Conservation (phyloP, 2,113 vertebrate species). For the Labeo rohita region DNA sequence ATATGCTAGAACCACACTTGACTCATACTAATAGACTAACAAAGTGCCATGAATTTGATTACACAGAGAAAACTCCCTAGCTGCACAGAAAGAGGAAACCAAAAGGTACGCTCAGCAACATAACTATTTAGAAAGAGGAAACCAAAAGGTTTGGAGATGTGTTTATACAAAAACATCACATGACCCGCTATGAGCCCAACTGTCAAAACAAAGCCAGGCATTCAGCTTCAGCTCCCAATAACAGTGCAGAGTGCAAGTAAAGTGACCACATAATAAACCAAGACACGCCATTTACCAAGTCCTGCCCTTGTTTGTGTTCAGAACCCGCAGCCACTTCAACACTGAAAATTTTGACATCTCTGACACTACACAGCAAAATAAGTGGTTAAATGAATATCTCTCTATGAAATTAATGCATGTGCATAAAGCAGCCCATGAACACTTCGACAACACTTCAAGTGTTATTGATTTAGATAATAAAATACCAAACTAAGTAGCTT, state of each 20-base stretch:
- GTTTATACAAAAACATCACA: slow-evolving; percentile 38
- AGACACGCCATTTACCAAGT: not conserved
- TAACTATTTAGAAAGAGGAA: slow-evolving; percentile 16
- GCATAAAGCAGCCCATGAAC: not conserved
- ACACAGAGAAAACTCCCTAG: not conserved
- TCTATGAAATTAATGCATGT: not conserved
- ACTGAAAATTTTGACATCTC: not conserved
- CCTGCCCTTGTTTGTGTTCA: slow-evolving; percentile 18
- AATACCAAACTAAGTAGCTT: not conserved
- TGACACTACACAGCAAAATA: not conserved
- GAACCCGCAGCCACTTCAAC: not conserved
- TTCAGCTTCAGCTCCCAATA: slow-evolving; percentile 30
- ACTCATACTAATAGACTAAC: not conserved
- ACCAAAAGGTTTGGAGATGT: slow-evolving; percentile 6
- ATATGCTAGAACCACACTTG: not conserved
- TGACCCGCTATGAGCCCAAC: not conserved
- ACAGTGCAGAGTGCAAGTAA: slow-evolving; percentile 25
- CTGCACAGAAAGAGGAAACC: slow-evolving; percentile 4
- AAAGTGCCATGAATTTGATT: not conserved
- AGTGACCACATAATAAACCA: not conserved
- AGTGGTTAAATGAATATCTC: not conserved
- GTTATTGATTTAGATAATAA: not conserved
- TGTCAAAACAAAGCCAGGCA: slow-evolving; percentile 44
- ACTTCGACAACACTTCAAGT: not conserved
- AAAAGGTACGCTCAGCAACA: not conserved